These are phyloP conservation scores for Zaprionus tsacasi DNA, from an alignment of 1,140 invertebrate species.

Conservation along the genomic window DNA sequence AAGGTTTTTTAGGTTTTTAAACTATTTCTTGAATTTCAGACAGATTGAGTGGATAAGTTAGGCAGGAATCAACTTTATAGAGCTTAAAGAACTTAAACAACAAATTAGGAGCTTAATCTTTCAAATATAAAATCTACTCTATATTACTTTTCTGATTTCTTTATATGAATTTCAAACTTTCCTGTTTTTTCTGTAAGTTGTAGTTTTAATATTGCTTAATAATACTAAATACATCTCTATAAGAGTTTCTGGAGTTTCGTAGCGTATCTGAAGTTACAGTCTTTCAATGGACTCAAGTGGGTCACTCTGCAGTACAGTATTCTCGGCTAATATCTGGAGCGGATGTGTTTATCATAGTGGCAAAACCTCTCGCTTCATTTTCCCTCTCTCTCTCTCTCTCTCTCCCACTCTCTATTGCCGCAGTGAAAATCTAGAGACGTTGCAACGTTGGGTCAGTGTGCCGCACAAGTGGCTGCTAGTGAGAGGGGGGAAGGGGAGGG, in stretches of 20 bases:
- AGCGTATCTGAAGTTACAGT: constrained; percentile 17
- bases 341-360: constrained; percentile 66
- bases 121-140: no score
- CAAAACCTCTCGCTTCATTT: background rate
- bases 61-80: background rate
- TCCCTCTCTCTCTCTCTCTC: background rate
- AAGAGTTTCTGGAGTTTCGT: no score
- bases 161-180: no score
- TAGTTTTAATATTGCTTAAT: no score
- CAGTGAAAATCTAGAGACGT: constrained; percentile 41
- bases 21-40: background rate
- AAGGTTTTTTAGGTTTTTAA: background rate
- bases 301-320: constrained; percentile 66
- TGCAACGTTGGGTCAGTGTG: constrained; percentile 12
- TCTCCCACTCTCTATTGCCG: background rate
- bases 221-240: no score
- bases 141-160: no score
- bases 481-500: background rate
- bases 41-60: background rate
- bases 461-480: constrained; percentile 1
- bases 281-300: constrained; percentile 50
- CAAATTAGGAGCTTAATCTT: no score
- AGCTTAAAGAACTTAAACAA: background rate
- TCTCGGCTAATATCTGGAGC: constrained; percentile 61
- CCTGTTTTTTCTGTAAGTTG: no score